Conservation (phyloP, 1,140 invertebrate species). For the Camponotus pennsylvanicus region DNA sequence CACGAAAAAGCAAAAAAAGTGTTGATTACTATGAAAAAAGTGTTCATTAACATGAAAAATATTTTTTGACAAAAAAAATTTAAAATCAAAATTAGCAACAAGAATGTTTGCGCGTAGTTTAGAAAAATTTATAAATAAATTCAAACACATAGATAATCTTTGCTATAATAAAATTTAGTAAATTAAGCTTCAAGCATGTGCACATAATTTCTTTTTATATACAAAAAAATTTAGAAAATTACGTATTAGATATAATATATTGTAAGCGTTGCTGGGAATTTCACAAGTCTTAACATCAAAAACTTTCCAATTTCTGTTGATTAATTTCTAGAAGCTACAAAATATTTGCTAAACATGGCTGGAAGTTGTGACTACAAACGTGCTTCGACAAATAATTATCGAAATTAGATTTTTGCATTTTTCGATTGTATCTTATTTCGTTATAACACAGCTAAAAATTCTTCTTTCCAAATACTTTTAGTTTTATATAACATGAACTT, state of each 20-base stretch:
- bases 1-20: slow-evolving; percentile 88
- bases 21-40: slow-evolving; percentile 87
- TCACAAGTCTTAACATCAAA: slow-evolving; percentile 88
- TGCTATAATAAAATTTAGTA: slow-evolving; percentile 66
- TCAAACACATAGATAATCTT: slow-evolving; percentile 76
- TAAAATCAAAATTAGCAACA: slow-evolving; percentile 74
- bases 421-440: neutral
- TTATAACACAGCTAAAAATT: neutral
- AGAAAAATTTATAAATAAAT: slow-evolving; percentile 84
- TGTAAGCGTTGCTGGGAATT: slow-evolving; percentile 87
- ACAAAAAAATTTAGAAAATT: neutral
- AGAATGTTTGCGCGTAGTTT: slow-evolving; percentile 88
- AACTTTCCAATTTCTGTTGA: slow-evolving; percentile 85
- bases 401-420: slow-evolving; percentile 17
- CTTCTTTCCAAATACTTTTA: slow-evolving; percentile 76
- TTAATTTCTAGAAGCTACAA: slow-evolving; percentile 87
- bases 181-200: slow-evolving; percentile 82
- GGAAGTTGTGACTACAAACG: slow-evolving; percentile 88
- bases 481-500: slow-evolving; percentile 88
- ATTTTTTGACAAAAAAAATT: slow-evolving; percentile 79
- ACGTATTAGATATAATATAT: slow-evolving; percentile 76
- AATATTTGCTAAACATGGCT: slow-evolving; percentile 87
- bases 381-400: slow-evolving; percentile 87
- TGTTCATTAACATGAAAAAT: slow-evolving; percentile 83
- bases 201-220: neutral